Evolutionary conservation across 2,113 vertebrate species (phyloP), one percentile per base, ranked within the genome.

Genomic region (Amphiprion ocellaris): DNA sequence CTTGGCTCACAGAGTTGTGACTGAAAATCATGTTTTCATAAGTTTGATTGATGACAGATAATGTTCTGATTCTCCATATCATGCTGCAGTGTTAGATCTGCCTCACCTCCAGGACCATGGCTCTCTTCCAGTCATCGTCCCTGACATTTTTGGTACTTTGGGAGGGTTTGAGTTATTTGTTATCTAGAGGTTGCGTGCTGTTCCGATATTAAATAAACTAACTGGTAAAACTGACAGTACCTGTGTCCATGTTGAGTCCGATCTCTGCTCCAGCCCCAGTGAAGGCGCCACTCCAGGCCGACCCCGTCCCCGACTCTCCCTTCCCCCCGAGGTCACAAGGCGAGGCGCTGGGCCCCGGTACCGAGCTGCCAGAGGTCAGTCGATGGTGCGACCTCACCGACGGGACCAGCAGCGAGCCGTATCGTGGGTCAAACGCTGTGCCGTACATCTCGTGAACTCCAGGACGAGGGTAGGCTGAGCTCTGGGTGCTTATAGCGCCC

Each of bases 371-470:
- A 90, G 95, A 1, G 89, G 94, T 41, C 65, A 98, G 95, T 21
- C 98, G 97, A 68, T 96, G 97, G 79, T 97, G 96, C 0, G 97
- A 94, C 54, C 98, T 95, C 46, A 97, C 96, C 0, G 98, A 97
- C 8, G 97, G 97, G 87, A 98, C 96, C 85, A 99, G 89, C 74
- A 99, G 93, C 0, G 98, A 98, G 73, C 97, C 82, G 7, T 98
- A 98, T 54, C 97, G 97, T 0, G 97, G 97, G 89, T 98, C 97
- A 0, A 99, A 98, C 74, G 97, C 95, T 0, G 97, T 90, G 26
- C 97, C 94, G 11, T 99, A 99, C 93, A 99, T 96, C 61, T 99
- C 97, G 3, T 98, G 98, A 87, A 98, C 92, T 0, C 95, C 65
- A 0, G 97, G 93, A 1, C 96, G 95, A 0, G 96, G 91, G 80